Conservation (phyloP, 2,113 vertebrate species). For the Barbus barbus region DNA sequence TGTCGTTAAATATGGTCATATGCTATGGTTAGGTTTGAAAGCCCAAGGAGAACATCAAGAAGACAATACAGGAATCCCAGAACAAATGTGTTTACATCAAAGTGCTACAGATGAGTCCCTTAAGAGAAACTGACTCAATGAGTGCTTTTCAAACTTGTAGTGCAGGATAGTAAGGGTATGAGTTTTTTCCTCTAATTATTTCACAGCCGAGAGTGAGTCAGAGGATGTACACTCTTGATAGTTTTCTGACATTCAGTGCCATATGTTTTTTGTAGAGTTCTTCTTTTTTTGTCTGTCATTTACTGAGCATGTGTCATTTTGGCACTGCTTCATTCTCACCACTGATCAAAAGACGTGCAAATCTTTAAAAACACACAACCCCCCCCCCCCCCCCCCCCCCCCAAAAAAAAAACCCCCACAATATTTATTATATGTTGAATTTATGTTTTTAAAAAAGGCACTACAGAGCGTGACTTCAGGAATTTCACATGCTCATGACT, state of each 20-base stretch:
- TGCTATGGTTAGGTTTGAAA: conserved; percentile 11
- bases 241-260: background rate
- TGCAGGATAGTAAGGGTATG: background rate
- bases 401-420: too few relatives aligned
- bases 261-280: background rate
- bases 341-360: background rate
- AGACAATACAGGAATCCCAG: background rate
- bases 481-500: too few relatives aligned
- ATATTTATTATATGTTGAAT: too few relatives aligned
- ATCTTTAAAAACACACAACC: too few relatives aligned
- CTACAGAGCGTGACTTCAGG: too few relatives aligned
- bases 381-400: too few relatives aligned
- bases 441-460: too few relatives aligned
- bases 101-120: background rate
- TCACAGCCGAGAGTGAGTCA: background rate
- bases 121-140: background rate
- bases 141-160: background rate
- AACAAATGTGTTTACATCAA: conserved; percentile 21
- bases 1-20: background rate
- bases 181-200: background rate
- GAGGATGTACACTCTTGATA: background rate
- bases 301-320: background rate
- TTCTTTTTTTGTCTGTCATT: background rate
- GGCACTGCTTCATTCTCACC: background rate
- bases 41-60: background rate